Base-by-base conservation (phyloP, 2,888 invertebrate genomes). In the Ochropacha duplaris region DNA sequence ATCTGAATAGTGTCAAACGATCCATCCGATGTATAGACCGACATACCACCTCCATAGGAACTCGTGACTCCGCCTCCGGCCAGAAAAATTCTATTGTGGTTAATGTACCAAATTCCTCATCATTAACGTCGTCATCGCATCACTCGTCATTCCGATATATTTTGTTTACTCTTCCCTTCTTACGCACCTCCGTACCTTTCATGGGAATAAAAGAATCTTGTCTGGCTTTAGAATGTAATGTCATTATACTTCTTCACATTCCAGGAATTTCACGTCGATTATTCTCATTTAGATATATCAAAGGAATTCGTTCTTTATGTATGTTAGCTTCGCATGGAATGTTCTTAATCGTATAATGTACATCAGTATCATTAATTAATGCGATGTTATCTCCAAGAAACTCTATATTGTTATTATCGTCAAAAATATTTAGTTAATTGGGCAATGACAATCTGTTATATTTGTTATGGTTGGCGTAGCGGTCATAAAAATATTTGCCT, bases 41-140 rank as follows among this genome's bases (percentile, higher is more conserved):
- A 79, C 86, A 84, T 85, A 83, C 84, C 84, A 74, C 70, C 69
- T 72, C 71, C 69, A 71, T 62, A 73, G 72, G 71, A 72, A 77
- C 78, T 83, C 83, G 85, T 84, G 84, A 83, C 84, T 85, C 77
- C 81, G 87, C 85, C 88, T 86, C 83, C 83, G 83, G 85, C 76
- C 79, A 87, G 87, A 90, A 90, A 90, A 88, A 90, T 87, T 90
- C 88, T 90, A 89, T 88, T 88, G 91, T 90, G 88, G 86, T 87
- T 88, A 87, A 86, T 86, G 88, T 89, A 89, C 90, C 86, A 84
- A 90, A 92, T 90, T 88, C 88, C 85, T 84, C 84, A 84, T 87
- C 86, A 87, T 88, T 88, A 88, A 84, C 83, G 78, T 80, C 78
- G 79, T 78, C 83, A 81, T 79, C 79, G 78, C 76, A 81, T 79